Evolutionary conservation across 2,113 vertebrate species (phyloP), one percentile per base, ranked within the genome.

Genomic region (Carlito syrichta): DNA sequence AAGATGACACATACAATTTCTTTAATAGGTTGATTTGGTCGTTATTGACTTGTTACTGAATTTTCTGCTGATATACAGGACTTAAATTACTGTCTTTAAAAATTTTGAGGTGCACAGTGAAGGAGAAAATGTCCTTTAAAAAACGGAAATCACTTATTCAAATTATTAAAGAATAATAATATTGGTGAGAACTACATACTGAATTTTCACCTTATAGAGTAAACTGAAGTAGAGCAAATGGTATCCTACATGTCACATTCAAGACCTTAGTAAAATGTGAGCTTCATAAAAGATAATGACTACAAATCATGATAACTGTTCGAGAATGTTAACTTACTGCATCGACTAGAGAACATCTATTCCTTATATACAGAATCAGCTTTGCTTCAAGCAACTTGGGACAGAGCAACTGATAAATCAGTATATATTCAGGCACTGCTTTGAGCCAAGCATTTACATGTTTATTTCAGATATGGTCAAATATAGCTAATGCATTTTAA

Each of bases 391-490:
- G 77, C 92, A 84, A 48, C 91, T 96, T 87, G 90, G 17, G 43
- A 71, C 38, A 94, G 48, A 94, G 38, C 8, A 96, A 86, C 3
- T 98, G 95, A 96, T 97, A 96, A 96, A 92, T 96, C 56, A 95
- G 76, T 85, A 58, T 94, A 79, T 79, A 96, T 95, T 96, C 77
- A 95, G 90, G 81, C 76, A 93, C 27, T 35, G 25, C 68, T 96
- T 89, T 91, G 62, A 97, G 73, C 12, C 92, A 97, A 97, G 48
- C 56, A 92, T 94, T 97, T 97, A 92, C 71, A 84, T 76, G 98
- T 96, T 94, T 95, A 91, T 95, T 93, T 95, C 43, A 82, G 13
- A 1, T 1, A 45, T 43, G 7, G 12, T 93, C 79, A 94, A 82
- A 91, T 91, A 25, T 62, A 83, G 25, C 73, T 96, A 81, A 83